Conservation (phyloP, 2,888 invertebrate species). For the Biston stratarius region DNA sequence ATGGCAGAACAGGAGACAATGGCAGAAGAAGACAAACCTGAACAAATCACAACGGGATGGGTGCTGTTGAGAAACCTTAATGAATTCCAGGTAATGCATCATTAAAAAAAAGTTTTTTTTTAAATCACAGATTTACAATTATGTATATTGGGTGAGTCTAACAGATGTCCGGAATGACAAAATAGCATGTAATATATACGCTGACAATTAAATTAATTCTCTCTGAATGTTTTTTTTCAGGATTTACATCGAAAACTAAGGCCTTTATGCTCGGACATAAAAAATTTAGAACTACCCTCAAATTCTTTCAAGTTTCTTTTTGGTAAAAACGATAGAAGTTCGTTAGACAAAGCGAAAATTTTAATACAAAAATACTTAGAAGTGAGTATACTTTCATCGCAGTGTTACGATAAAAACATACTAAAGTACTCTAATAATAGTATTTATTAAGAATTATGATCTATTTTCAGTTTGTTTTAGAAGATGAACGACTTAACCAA, state of each 20-base stretch:
- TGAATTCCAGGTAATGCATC: constrained; percentile 85
- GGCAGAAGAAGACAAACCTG: constrained; percentile 79
- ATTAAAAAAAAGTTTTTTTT: too few species aligned
- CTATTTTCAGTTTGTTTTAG: constrained; percentile 91
- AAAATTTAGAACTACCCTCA: constrained; percentile 93
- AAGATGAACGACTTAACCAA: constrained; percentile 94
- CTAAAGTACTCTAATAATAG: background rate
- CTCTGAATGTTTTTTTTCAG: constrained; percentile 73
- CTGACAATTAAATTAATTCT: background rate
- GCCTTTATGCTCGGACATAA: constrained; percentile 93
- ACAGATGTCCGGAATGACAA: too few species aligned
- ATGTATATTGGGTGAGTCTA: too few species aligned
- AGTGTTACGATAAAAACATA: background rate
- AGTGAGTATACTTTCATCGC: constrained; percentile 80
- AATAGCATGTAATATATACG: too few species aligned
- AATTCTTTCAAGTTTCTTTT: constrained; percentile 93
- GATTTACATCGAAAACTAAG: constrained; percentile 94
- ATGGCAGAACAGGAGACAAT: constrained; percentile 88
- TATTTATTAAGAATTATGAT: constrained; percentile 30
- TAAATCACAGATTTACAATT: too few species aligned
- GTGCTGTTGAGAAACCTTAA: constrained; percentile 84
- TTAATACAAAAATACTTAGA: constrained; percentile 95
- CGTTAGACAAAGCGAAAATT: constrained; percentile 92
- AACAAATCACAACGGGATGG: constrained; percentile 83
- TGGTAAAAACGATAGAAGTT: constrained; percentile 92